These are phyloP conservation scores for Phenacoccus solenopsis DNA, from an alignment of 1,140 invertebrate genomes.

Conservation along the genomic window DNA sequence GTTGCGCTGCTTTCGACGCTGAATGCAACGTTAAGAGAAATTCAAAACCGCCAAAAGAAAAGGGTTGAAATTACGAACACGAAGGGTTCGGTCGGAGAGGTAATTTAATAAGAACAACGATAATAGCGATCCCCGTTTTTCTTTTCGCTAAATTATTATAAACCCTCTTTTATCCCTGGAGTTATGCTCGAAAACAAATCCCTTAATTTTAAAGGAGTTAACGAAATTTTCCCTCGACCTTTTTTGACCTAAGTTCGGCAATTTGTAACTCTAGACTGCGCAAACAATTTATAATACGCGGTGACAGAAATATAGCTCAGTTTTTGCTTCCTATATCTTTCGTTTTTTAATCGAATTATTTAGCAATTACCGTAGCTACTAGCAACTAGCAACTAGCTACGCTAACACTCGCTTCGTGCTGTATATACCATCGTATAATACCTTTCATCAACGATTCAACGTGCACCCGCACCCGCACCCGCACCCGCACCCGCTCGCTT, in stretches of 20 bases:
- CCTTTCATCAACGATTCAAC: no score
- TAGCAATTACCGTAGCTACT: not conserved
- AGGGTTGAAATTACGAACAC: not conserved
- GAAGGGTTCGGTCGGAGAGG: not conserved
- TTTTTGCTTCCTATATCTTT: not conserved
- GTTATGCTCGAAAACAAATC: constrained; percentile 1
- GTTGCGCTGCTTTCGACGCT: no score
- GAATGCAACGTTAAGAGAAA: not conserved
- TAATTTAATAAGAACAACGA: constrained; percentile 3
- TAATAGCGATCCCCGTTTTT: not conserved
- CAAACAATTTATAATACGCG: not conserved
- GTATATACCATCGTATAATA: no score
- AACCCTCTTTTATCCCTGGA: not conserved
- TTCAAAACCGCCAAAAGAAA: not conserved
- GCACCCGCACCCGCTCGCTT: no score
- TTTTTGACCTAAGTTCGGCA: not conserved
- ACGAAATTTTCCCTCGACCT: constrained; percentile 1
- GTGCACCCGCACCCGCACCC: no score
- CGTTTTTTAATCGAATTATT: not conserved
- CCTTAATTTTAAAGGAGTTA: constrained; percentile 3
- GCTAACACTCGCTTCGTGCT: no score
- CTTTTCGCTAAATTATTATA: not conserved
- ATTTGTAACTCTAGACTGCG: not conserved
- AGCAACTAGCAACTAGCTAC: no score
- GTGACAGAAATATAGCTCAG: not conserved